These are phyloP conservation scores for Trissolcus brochymenae DNA, from an alignment of 2,888 invertebrate species.

Conservation along the genomic window DNA sequence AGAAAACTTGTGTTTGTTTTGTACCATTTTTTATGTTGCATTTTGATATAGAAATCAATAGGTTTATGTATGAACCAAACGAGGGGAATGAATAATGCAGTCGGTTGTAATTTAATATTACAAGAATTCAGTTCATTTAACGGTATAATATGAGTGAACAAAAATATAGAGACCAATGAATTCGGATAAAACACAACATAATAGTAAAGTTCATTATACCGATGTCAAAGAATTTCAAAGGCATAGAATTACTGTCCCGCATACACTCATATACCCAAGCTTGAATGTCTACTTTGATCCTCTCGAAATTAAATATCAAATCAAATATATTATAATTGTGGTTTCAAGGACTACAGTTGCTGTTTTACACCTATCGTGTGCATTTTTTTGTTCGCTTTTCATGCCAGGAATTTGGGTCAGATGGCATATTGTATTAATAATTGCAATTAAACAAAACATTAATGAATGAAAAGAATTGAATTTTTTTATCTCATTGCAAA, in stretches of 20 bases:
- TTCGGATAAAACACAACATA: constrained; percentile 18
- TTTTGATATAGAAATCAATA: no score
- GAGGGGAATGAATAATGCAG: constrained; percentile 15
- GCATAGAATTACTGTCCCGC: no score
- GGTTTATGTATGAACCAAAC: neutral
- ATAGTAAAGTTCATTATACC: neutral
- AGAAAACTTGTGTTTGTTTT: no score
- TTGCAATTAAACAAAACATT: neutral
- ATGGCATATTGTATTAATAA: neutral
- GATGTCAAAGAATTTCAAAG: no score
- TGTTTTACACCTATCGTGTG: no score
- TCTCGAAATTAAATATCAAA: no score
- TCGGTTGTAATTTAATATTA: constrained; percentile 12
- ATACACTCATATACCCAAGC: no score
- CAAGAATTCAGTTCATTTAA: constrained; percentile 30
- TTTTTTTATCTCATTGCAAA: constrained; percentile 14
- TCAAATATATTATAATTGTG: no score
- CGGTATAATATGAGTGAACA: constrained; percentile 14
- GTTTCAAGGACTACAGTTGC: no score
- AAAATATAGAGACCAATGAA: constrained; percentile 12
- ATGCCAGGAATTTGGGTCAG: neutral
- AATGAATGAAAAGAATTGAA: constrained; percentile 20
- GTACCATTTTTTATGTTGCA: no score
- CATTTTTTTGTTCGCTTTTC: no score
- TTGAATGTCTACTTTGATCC: no score